These are phyloP conservation scores for Drosophila kanekoi DNA, from an alignment of 2,888 invertebrate genomes.

Conservation along the genomic window DNA sequence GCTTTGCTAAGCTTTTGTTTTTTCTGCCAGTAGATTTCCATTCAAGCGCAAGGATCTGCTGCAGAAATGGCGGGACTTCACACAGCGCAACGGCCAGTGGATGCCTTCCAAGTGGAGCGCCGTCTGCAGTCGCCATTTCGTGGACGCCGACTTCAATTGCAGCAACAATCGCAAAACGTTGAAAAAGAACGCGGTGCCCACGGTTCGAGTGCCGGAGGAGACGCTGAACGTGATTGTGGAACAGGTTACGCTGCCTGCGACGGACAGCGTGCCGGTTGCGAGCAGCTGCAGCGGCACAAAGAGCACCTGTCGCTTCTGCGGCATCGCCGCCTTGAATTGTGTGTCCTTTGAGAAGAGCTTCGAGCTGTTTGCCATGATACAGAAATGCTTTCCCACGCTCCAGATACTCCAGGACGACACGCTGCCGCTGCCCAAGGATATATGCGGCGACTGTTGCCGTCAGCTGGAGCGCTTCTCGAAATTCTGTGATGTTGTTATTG, in stretches of 20 bases:
- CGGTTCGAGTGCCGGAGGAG: slow-evolving; percentile 42
- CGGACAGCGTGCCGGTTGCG: neutral
- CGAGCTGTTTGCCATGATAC: slow-evolving; percentile 83
- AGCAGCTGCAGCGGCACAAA: slow-evolving; percentile 39
- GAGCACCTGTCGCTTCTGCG: slow-evolving; percentile 82
- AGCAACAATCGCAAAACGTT: slow-evolving; percentile 79
- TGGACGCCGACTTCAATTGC: slow-evolving; percentile 81
- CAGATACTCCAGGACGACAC: slow-evolving; percentile 83
- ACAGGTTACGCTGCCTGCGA: slow-evolving; percentile 37
- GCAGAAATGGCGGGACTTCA: slow-evolving; percentile 83
- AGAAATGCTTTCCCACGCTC: slow-evolving; percentile 84
- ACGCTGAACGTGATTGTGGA: slow-evolving; percentile 34
- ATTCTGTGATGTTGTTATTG: slow-evolving; percentile 83
- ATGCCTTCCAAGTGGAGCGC: slow-evolving; percentile 85
- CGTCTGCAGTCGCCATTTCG: slow-evolving; percentile 84
- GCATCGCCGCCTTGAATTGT: slow-evolving; percentile 68
- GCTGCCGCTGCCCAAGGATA: slow-evolving; percentile 81
- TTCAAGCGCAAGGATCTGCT: slow-evolving; percentile 81
- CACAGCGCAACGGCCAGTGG: slow-evolving; percentile 82
- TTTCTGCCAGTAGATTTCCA: slow-evolving; percentile 79
- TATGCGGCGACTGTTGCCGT: slow-evolving; percentile 80
- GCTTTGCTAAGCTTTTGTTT: neutral
- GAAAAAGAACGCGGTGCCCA: slow-evolving; percentile 83
- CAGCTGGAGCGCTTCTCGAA: slow-evolving; percentile 81
- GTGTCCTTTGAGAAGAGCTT: slow-evolving; percentile 83